These are phyloP conservation scores for Aporrectodea caliginosa DNA, from an alignment of 1,140 invertebrate species.

Conservation along the genomic window DNA sequence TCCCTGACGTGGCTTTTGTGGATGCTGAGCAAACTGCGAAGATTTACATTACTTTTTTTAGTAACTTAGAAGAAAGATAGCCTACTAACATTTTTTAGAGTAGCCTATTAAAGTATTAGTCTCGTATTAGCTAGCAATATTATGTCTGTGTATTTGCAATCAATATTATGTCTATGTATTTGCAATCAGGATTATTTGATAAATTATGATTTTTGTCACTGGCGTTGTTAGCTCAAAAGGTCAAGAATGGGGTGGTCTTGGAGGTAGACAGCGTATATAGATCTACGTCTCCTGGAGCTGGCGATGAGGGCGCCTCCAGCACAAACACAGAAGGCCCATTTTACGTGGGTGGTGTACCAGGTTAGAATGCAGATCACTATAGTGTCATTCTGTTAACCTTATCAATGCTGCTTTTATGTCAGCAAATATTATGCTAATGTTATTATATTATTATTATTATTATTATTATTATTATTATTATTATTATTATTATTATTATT, in stretches of 20 bases:
- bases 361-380: slow-evolving; percentile 38
- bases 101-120: too few relatives aligned
- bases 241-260: slow-evolving; percentile 75
- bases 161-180: too few relatives aligned
- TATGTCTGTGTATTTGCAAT: too few relatives aligned
- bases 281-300: slow-evolving; percentile 64
- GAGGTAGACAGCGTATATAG: slow-evolving; percentile 75
- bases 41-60: too few relatives aligned
- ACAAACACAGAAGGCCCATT: slow-evolving; percentile 79
- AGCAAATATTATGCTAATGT: not conserved
- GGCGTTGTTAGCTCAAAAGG: slow-evolving; percentile 70
- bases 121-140: too few relatives aligned
- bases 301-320: slow-evolving; percentile 62
- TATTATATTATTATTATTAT: not conserved
- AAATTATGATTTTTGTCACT: not conserved
- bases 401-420: not conserved
- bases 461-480: too few relatives aligned
- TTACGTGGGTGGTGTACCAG: slow-evolving; percentile 81
- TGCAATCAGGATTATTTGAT: not conserved
- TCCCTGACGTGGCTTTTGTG: too few relatives aligned
- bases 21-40: too few relatives aligned
- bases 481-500: too few relatives aligned
- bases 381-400: not conserved
- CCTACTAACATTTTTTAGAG: too few relatives aligned
- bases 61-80: too few relatives aligned